phyloP scores from a whole-genome alignment of 2,797 vertebrate genomes.

The Amniataba percoides region DNA sequence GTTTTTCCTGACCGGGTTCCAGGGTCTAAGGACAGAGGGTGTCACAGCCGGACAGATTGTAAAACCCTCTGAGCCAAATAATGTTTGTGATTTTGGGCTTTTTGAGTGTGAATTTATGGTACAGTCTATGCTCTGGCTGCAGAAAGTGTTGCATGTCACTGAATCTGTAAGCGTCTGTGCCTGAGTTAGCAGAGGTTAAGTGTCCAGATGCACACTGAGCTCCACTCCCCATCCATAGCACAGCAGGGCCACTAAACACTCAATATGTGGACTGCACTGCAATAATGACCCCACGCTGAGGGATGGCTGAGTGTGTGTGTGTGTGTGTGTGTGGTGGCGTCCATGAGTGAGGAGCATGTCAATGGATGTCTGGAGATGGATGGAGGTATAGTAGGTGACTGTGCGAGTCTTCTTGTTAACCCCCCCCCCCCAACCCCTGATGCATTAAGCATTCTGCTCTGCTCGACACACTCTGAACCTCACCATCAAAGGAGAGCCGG shows the following conservation, averaged over 20 bases:
- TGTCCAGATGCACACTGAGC: constrained; percentile 46
- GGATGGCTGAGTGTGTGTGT: background rate
- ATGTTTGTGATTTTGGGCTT: too few species aligned
- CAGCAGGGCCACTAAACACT: constrained; percentile 59
- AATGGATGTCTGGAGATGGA: constrained; percentile 29
- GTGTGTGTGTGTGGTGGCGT: background rate
- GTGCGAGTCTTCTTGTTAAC: constrained; percentile 31
- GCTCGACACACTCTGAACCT: constrained; percentile 24
- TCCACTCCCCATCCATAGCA: constrained; percentile 39
- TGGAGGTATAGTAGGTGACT: constrained; percentile 18
- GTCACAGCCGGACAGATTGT: too few species aligned
- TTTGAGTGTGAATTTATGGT: background rate
- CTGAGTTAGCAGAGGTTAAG: constrained; percentile 56
- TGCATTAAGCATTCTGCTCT: constrained; percentile 38
- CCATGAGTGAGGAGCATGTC: constrained; percentile 19
- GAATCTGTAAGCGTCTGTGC: constrained; percentile 14
- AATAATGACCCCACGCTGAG: constrained; percentile 48
- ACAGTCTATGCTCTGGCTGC: background rate
- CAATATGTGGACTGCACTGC: constrained; percentile 50
- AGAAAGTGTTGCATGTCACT: constrained; percentile 3
- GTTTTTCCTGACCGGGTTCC: too few species aligned
- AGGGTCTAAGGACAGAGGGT: too few species aligned
- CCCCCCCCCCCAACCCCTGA: background rate
- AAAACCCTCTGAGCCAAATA: too few species aligned
- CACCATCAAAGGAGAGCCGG: constrained; percentile 16